Base-by-base conservation (phyloP, 2,888 invertebrate species). In the Bedellia somnulentella region DNA sequence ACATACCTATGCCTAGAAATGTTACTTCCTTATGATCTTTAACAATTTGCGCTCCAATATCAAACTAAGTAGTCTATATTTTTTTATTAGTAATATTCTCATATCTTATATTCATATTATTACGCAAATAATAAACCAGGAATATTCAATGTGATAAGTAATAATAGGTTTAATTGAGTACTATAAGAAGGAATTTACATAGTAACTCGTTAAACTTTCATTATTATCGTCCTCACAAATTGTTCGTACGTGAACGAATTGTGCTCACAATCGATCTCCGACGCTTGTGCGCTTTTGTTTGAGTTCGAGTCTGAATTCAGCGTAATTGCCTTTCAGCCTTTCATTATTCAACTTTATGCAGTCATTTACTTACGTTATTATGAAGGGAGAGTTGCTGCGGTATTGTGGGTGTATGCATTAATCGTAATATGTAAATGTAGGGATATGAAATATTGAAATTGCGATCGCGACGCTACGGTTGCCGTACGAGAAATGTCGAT, bases 271-370 rank as follows among this genome's bases (percentile, higher is more conserved):
- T 75, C 71, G 73, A 73, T 70, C 62, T 67, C 57, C 47, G 52
- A 44, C 53, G 52, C 50, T 57, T 49, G 56, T 49, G 58, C 56
- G 60, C 59, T 61, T 71, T 73, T 75, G 75, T 75, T 75, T 73
- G 70, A 71, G 56, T 75, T 71, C 61, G 60, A 60, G 63, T 70
- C 63, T 59, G 59, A 73, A 75, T 73, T 71, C 70, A 60, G 64
- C 64, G 58, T 73, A 75, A 75, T 75, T 73, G 71, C 70, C 73
- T 73, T 73, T 68, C 66, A 71, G 66, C 54, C 64, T 70, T 71
- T 70, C 71, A 71, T 73, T 73, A 73, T 73, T 70, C 67, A 68
- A 63, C 71, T 73, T 73, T 71, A 67, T 71, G 67, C 66, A 71
- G 68, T 64, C 70, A 71, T 73, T 71, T 71, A 68, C 73, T 71